A percentile compares a stretch with the other conserved stretches of the same genome.
These are phyloP conservation scores for Nanger granti DNA, from an alignment of 2,113 vertebrate species.

Conservation along the genomic window DNA sequence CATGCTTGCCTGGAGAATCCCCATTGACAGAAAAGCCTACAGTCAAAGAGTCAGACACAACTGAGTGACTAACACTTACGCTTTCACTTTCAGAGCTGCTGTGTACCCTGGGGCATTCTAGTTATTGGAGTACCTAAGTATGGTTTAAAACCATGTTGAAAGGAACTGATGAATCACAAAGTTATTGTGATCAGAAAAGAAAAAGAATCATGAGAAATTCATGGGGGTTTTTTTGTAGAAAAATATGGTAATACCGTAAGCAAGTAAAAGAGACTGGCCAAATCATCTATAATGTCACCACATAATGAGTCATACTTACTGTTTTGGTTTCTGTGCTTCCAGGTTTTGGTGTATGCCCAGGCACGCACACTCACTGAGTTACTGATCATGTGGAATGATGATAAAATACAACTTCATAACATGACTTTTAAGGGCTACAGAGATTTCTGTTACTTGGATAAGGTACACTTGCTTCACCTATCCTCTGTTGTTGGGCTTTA, in stretches of 20 bases:
- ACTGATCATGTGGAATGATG: background rate
- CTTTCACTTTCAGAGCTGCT: background rate
- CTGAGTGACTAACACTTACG: background rate
- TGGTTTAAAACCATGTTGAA: background rate
- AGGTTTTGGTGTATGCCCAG: background rate
- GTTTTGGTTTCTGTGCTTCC: background rate
- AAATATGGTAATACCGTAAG: background rate
- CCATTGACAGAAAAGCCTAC: background rate
- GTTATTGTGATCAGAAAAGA: background rate
- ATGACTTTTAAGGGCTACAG: background rate
- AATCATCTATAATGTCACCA: background rate
- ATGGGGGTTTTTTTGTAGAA: background rate
- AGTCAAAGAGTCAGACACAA: accelerated
- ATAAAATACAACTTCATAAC: background rate
- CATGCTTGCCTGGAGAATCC: background rate
- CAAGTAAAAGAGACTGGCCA: background rate
- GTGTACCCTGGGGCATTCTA: background rate
- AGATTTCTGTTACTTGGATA: background rate
- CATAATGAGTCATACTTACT: background rate
- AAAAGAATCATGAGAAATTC: background rate
- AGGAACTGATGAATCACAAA: background rate
- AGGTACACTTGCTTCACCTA: background rate
- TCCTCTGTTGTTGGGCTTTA: background rate
- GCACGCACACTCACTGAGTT: background rate
- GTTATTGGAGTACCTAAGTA: background rate